Conservation (phyloP, 2,113 vertebrate genomes). For the Macheiramphus alcinus region DNA sequence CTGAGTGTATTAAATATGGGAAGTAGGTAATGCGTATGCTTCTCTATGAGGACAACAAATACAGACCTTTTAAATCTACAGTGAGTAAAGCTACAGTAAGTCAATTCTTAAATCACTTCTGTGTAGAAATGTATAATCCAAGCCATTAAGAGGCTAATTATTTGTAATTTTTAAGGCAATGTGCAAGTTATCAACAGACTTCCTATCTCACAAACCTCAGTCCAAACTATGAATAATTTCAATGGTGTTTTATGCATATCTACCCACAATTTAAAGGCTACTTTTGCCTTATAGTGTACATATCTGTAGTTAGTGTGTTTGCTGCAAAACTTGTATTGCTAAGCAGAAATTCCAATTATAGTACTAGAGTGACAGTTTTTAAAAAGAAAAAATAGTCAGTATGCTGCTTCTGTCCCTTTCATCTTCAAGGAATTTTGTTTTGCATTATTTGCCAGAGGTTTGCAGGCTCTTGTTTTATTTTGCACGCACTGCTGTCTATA, state of each 20-base stretch:
- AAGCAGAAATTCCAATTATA: neutral
- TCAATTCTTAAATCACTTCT: neutral
- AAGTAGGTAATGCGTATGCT: neutral
- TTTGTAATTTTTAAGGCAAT: neutral
- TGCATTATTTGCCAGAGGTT: neutral
- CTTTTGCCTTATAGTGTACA: neutral
- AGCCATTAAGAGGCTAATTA: neutral
- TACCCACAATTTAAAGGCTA: neutral
- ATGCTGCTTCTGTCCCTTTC: neutral
- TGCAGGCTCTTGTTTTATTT: neutral
- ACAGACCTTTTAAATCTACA: neutral
- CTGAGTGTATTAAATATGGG: neutral
- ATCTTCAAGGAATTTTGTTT: neutral
- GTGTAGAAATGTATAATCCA: neutral
- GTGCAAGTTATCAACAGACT: neutral
- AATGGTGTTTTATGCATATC: neutral
- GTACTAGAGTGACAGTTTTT: neutral
- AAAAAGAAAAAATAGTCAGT: neutral
- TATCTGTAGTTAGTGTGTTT: neutral
- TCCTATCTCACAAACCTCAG: neutral
- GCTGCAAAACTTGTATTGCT: neutral
- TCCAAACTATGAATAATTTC: neutral
- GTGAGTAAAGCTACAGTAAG: neutral
- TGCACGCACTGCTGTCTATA: neutral
- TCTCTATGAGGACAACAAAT: neutral